phyloP scores from a whole-genome alignment of 2,797 vertebrate genomes.

The Crypturellus tataupa region DNA sequence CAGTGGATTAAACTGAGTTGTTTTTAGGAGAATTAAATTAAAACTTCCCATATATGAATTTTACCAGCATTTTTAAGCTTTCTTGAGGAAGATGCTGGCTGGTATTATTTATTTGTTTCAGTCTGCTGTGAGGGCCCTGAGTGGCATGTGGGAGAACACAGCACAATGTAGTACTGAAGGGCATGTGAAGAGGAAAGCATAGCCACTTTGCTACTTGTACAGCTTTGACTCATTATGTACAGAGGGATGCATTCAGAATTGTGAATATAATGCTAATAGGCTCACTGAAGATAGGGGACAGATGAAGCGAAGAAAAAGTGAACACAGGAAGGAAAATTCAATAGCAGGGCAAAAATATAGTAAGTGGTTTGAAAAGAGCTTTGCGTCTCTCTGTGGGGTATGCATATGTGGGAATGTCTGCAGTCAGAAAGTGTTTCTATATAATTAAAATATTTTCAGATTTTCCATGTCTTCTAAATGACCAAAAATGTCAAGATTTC shows the following conservation, averaged over 20 bases:
- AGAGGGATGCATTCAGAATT: constrained; percentile 56
- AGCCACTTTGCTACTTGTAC: not conserved
- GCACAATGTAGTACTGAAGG: constrained; percentile 6
- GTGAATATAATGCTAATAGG: constrained; percentile 46
- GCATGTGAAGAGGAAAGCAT: not conserved
- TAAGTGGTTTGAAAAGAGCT: constrained; percentile 56
- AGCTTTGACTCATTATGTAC: constrained; percentile 49
- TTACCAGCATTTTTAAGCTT: constrained; percentile 2
- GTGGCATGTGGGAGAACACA: not conserved
- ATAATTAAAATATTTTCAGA: constrained; percentile 55
- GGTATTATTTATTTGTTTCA: constrained; percentile 14
- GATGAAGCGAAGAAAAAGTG: constrained; percentile 41
- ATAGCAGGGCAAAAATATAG: constrained; percentile 39
- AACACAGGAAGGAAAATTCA: constrained; percentile 52
- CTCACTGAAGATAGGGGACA: constrained; percentile 17
- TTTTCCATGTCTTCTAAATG: constrained; percentile 38
- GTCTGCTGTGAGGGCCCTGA: not conserved
- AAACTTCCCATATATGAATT: not conserved
- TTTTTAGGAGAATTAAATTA: not conserved
- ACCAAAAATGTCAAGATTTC: constrained; percentile 37
- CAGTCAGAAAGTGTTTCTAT: constrained; percentile 41
- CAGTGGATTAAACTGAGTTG: not conserved
- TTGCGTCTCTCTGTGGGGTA: constrained; percentile 22
- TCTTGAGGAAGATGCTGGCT: not conserved
- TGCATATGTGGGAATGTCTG: constrained; percentile 31